Evolutionary conservation across 2,113 vertebrate species (phyloP).

Genomic region (Microtus montanus): DNA sequence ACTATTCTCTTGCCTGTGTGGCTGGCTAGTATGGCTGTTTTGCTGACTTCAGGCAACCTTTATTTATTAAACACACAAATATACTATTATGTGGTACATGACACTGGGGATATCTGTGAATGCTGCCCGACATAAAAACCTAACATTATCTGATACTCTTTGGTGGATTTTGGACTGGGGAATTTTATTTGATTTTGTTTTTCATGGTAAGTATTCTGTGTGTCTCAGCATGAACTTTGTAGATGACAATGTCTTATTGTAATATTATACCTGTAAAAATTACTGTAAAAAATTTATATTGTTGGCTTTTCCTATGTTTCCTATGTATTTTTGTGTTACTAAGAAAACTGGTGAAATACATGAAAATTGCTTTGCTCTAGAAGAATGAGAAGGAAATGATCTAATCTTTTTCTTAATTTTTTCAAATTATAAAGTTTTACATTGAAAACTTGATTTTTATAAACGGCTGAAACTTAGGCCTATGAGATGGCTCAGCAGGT

Average conservation of each 20-base stretch:
- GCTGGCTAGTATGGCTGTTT: too few relatives aligned
- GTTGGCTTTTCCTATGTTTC: conserved; percentile 17
- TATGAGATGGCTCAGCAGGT: background rate
- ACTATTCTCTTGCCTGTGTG: too few relatives aligned
- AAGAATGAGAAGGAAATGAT: conserved; percentile 47
- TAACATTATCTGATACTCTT: background rate
- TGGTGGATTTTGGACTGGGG: background rate
- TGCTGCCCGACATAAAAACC: background rate
- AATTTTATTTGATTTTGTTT: background rate
- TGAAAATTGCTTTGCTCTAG: conserved; percentile 24
- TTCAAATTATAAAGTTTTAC: background rate
- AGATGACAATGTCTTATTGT: background rate
- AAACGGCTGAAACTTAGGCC: conserved; percentile 9
- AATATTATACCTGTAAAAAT: background rate
- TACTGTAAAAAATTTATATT: conserved; percentile 47
- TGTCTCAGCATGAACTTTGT: background rate
- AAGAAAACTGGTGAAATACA: background rate
- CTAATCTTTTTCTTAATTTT: conserved; percentile 20
- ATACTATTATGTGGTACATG: too few relatives aligned
- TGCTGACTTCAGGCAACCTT: too few relatives aligned
- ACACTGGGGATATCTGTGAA: background rate
- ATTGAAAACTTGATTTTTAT: conserved; percentile 41
- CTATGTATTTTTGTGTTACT: background rate
- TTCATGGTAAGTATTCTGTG: background rate
- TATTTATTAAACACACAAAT: too few relatives aligned